Conservation (phyloP, 2,888 invertebrate species). For the Epinotia bilunana region DNA sequence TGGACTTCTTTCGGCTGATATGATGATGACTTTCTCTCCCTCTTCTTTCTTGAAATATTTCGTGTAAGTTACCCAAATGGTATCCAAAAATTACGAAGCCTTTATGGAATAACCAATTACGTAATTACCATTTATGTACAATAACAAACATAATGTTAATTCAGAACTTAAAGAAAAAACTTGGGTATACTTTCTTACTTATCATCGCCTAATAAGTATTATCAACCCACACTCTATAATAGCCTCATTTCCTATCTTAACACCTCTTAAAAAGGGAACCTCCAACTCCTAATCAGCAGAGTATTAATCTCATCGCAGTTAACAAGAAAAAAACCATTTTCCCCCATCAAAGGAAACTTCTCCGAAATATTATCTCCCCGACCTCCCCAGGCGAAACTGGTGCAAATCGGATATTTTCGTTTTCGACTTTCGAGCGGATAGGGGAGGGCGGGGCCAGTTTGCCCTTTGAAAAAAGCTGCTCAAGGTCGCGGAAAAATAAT, state of each 20-base stretch:
- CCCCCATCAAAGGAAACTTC: conserved; percentile 52
- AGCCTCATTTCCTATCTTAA: neutral
- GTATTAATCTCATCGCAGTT: conserved; percentile 36
- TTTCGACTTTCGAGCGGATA: conserved; percentile 28
- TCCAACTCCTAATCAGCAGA: conserved; percentile 16
- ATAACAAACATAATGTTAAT: too few relatives aligned
- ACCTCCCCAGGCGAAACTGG: conserved; percentile 44
- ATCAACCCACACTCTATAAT: conserved; percentile 2
- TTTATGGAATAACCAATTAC: too few relatives aligned
- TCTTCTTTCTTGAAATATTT: too few relatives aligned
- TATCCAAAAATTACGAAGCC: too few relatives aligned
- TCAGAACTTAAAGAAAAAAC: too few relatives aligned
- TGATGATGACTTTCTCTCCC: too few relatives aligned
- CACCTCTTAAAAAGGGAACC: conserved; percentile 3
- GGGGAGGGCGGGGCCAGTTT: conserved; percentile 15
- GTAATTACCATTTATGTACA: too few relatives aligned
- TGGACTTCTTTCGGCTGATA: too few relatives aligned
- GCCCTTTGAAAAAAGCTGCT: conserved; percentile 14
- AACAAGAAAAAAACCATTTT: conserved; percentile 52
- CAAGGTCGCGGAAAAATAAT: conserved; percentile 14
- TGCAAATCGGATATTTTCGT: conserved; percentile 46
- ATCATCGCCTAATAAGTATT: neutral
- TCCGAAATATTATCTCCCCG: conserved; percentile 53
- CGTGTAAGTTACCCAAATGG: too few relatives aligned
- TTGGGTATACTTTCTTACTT: too few relatives aligned